Conservation (phyloP, 1,140 invertebrate genomes). For the Drosophila truncata region DNA sequence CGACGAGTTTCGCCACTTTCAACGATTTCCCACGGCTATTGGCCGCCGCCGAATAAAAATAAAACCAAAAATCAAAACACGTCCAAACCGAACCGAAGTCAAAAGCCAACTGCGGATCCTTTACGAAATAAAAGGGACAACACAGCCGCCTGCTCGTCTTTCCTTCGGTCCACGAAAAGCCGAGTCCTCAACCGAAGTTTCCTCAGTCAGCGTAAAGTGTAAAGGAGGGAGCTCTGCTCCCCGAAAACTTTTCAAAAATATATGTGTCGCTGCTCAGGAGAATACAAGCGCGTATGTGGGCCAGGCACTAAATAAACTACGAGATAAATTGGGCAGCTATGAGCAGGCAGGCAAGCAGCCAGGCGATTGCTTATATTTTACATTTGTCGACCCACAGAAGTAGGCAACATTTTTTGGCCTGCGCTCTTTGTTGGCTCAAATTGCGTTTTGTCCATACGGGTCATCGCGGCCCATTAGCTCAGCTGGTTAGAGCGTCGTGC, state of each 20-base stretch:
- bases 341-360: too few relatives aligned
- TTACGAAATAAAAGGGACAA: constrained; percentile 43
- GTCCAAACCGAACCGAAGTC: constrained; percentile 70
- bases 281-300: constrained; percentile 34
- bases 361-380: constrained; percentile 37
- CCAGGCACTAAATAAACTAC: constrained; percentile 43
- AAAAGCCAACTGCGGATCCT: constrained; percentile 76
- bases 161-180: constrained; percentile 53
- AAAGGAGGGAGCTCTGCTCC: neutral
- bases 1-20: constrained; percentile 22
- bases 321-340: constrained; percentile 43
- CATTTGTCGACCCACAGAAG: constrained; percentile 8
- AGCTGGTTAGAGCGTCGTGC: constrained; percentile 87
- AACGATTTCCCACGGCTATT: constrained; percentile 46
- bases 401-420: constrained; percentile 6
- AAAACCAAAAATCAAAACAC: constrained; percentile 32
- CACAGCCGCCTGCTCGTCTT: constrained; percentile 40
- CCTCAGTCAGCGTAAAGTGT: neutral
- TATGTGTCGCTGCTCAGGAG: constrained; percentile 23
- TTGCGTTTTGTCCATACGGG: neutral
- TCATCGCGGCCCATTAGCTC: constrained; percentile 85
- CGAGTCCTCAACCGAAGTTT: constrained; percentile 27
- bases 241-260: constrained; percentile 37
- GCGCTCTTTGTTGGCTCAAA: neutral
- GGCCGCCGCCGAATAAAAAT: constrained; percentile 27